Conservation (phyloP, 2,797 vertebrate species). For the Arnoldichthys spilopterus region DNA sequence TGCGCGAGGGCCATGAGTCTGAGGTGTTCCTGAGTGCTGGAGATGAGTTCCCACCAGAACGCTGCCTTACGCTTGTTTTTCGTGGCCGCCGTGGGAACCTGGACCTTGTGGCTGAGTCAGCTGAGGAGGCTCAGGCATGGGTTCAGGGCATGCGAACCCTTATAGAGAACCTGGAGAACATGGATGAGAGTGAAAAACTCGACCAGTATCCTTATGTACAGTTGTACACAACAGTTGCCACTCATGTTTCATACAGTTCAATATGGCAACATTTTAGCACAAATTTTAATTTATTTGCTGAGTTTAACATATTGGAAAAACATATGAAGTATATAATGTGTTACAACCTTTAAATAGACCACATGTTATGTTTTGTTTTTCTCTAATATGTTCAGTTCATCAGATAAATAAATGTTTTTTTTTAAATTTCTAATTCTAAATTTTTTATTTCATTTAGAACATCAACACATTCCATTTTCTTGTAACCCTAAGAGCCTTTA, state of each 20-base stretch:
- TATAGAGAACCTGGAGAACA: slow-evolving; percentile 87
- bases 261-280: background rate
- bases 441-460: too few relatives aligned
- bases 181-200: slow-evolving; percentile 89
- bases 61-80: slow-evolving; percentile 94
- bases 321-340: too few relatives aligned
- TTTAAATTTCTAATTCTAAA: too few relatives aligned
- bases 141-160: slow-evolving; percentile 86
- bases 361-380: too few relatives aligned
- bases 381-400: too few relatives aligned
- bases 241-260: background rate
- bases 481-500: too few relatives aligned
- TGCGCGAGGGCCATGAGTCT: slow-evolving; percentile 90
- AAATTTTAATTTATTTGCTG: too few relatives aligned
- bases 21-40: slow-evolving; percentile 89
- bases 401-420: too few relatives aligned
- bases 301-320: too few relatives aligned
- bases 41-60: slow-evolving; percentile 84
- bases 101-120: slow-evolving; percentile 87
- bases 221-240: background rate
- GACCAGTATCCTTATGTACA: slow-evolving; percentile 88
- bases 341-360: too few relatives aligned
- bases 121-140: slow-evolving; percentile 89
- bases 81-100: slow-evolving; percentile 88
- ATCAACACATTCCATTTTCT: too few relatives aligned